Evolutionary conservation across 2,888 invertebrate genomes (phyloP).

Genomic region (Phasia obesa): DNA sequence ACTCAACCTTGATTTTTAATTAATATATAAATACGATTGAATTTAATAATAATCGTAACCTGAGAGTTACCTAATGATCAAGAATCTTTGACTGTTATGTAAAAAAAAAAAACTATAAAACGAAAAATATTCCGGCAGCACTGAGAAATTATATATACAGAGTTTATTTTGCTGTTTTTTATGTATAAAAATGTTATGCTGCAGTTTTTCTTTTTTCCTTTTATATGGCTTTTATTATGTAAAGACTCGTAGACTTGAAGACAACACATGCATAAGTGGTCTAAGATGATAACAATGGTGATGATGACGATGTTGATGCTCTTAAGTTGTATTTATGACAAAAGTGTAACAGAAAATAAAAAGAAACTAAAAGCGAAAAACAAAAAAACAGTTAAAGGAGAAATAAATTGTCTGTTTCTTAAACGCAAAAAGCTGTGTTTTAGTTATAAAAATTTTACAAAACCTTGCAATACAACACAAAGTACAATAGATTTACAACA

Average conservation of each 20-base stretch:
- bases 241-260: constrained; percentile 47
- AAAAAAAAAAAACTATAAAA: too few species aligned
- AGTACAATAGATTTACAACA: too few species aligned
- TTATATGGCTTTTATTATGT: constrained; percentile 15
- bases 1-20: too few species aligned
- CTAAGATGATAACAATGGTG: constrained; percentile 51
- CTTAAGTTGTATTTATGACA: constrained; percentile 32
- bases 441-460: not conserved
- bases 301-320: constrained; percentile 48
- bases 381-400: not conserved
- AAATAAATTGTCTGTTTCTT: not conserved
- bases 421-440: too few species aligned
- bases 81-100: too few species aligned
- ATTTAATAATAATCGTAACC: too few species aligned
- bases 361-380: not conserved
- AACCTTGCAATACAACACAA: too few species aligned
- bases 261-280: constrained; percentile 52
- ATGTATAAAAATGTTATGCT: constrained; percentile 7
- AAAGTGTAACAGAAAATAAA: constrained; percentile 17
- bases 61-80: too few species aligned
- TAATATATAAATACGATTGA: too few species aligned
- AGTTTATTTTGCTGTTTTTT: not conserved
- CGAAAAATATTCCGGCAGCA: not conserved
- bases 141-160: not conserved
- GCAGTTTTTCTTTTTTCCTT: constrained; percentile 13